A percentile compares a stretch with the other conserved stretches of the same genome.
Evolutionary conservation across 2,888 invertebrate genomes (phyloP).

Genomic region (Agrochola lychnidis): DNA sequence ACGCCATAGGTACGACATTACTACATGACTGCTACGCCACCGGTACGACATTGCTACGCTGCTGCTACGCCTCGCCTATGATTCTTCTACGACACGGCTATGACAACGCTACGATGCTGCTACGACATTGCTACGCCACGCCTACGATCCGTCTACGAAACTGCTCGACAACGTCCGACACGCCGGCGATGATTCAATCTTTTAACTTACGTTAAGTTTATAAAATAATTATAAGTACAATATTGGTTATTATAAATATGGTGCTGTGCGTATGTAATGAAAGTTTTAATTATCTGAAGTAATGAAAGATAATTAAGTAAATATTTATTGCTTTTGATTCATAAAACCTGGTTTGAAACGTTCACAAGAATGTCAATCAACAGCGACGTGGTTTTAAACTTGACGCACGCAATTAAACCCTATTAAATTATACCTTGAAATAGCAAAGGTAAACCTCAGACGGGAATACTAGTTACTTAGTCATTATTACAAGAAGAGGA

Average conservation of each 20-base stretch:
- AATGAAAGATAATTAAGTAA: neutral
- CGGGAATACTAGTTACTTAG: slow-evolving; percentile 27
- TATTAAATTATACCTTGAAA: slow-evolving; percentile 22
- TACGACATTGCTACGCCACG: neutral
- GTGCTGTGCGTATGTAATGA: neutral
- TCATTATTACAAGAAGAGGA: slow-evolving; percentile 22
- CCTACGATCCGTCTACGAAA: neutral
- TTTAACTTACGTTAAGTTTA: neutral
- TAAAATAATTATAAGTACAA: neutral
- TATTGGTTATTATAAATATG: neutral
- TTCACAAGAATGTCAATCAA: slow-evolving; percentile 2
- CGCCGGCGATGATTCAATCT: neutral
- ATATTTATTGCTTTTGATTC: neutral
- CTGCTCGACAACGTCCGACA: neutral
- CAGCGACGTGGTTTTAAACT: slow-evolving; percentile 1
- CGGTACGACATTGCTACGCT: neutral
- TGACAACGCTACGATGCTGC: neutral
- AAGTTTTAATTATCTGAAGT: neutral
- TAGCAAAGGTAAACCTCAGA: slow-evolving; percentile 22
- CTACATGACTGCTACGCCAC: neutral
- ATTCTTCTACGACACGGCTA: neutral
- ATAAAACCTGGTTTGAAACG: neutral
- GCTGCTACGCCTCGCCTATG: neutral
- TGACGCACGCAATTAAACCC: slow-evolving; percentile 5
- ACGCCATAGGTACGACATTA: neutral